Evolutionary conservation across 2,888 invertebrate genomes (phyloP), one percentile per base, ranked within the genome.

Genomic region (Oscheius sp.): DNA sequence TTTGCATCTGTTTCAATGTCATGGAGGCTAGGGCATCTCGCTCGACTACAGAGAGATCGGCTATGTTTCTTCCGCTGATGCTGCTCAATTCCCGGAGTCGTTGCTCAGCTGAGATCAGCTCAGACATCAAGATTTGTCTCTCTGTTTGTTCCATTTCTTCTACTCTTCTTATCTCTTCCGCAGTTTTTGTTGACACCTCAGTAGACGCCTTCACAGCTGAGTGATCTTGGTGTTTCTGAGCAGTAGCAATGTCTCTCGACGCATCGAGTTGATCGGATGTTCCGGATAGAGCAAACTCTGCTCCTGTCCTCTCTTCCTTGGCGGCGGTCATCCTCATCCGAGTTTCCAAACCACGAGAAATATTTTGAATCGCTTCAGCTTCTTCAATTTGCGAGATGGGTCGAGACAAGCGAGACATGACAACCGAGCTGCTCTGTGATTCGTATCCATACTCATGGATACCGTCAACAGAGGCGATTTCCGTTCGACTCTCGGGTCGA

Each of bases 351-450:
- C 66, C 35, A 29, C 52, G 25, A 5, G 52, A 49, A 5, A 52
- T 2, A 18, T 52, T 21, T 18, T 27, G 49, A 5, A 52, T n/a
- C 6, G 12, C 0, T 52, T 66, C 66, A 35, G 21, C 25, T 6
- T 66, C 66, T 66, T 66, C 35, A 16, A 29, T 35, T 27, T 52
- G 25, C n/a, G 66, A 29, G 25, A 21, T 16, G 2, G 66, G 66
- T 6, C 52, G 49, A 16, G 66, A 52, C 7, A 66, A 1, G 16
- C 64, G 21, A 1, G 46, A 13, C 25, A 64, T 45, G 7, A 64
- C 27, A 7, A 64, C 64, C 6, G 46, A 45, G 21, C 64, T 64
- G 25, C 12, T 21, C 49, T 64, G 52, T 25, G 49, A 49, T 12
- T 66, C 66, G 13, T 52, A 29, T 16, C 61, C 41, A 45, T 43